phyloP scores from a whole-genome alignment of 2,113 vertebrate species.

The Sciurus niger region DNA sequence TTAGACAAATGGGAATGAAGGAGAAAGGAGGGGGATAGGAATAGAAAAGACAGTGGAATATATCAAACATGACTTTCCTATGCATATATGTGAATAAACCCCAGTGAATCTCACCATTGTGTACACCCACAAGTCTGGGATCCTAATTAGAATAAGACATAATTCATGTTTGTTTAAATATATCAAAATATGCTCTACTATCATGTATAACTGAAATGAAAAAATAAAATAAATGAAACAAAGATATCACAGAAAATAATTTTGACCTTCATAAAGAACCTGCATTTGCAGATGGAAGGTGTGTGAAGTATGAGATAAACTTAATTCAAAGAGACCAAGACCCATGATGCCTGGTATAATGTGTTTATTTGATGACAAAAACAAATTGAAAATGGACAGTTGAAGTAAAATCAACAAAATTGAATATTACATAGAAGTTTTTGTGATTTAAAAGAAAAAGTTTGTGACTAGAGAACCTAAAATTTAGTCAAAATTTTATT shows the following conservation, averaged over 20 bases:
- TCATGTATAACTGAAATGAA: too few species aligned
- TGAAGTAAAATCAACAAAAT: background rate
- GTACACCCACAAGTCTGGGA: too few species aligned
- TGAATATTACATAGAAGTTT: background rate
- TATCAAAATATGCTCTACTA: too few species aligned
- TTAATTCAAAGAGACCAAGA: background rate
- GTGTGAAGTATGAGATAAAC: background rate
- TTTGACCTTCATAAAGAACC: background rate
- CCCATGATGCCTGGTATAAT: background rate
- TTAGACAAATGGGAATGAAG: too few species aligned
- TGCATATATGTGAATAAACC: too few species aligned
- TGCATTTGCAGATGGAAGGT: background rate
- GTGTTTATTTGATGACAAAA: slow-evolving; percentile 23
- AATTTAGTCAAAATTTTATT: slow-evolving; percentile 7
- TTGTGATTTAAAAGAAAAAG: background rate
- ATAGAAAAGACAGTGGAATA: too few species aligned
- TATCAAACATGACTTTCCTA: too few species aligned
- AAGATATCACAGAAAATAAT: background rate
- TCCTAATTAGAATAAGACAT: too few species aligned
- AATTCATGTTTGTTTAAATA: too few species aligned
- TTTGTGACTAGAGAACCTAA: background rate
- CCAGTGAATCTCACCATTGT: too few species aligned
- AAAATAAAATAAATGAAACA: background rate
- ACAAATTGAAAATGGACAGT: background rate
- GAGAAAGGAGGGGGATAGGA: too few species aligned